A percentile compares a stretch with the other conserved stretches of the same genome.
phyloP scores from a whole-genome alignment of 2,797 vertebrate genomes.

The Ataeniobius toweri region DNA sequence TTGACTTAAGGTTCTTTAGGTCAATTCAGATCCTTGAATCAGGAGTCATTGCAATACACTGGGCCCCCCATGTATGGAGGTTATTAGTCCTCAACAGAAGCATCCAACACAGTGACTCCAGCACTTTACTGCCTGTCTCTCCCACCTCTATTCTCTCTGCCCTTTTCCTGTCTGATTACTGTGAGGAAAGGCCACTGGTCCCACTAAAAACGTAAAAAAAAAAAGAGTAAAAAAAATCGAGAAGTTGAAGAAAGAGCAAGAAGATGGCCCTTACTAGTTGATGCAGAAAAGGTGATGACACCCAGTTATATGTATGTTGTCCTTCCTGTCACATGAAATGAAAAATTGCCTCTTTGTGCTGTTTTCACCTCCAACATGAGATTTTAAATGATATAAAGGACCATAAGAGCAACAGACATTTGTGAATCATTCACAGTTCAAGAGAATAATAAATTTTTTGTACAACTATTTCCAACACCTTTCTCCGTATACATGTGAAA shows the following conservation, averaged over 20 bases:
- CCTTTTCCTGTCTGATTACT: background rate
- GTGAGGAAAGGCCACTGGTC: background rate
- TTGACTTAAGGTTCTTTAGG: background rate
- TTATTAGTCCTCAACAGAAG: background rate
- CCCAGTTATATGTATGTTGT: background rate
- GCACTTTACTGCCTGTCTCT: background rate
- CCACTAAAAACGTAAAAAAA: background rate
- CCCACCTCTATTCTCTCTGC: background rate
- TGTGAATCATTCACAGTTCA: background rate
- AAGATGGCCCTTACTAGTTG: background rate
- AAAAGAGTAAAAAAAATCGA: background rate
- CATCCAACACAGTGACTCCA: background rate
- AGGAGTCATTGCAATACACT: background rate
- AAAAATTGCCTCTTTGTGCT: background rate
- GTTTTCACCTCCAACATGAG: background rate
- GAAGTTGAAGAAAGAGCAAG: background rate
- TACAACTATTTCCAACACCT: too few species aligned
- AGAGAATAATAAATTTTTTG: too few species aligned
- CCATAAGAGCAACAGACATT: too few species aligned
- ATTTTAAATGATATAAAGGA: background rate
- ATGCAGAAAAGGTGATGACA: too few species aligned
- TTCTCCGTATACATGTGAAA: background rate
- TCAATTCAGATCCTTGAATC: background rate
- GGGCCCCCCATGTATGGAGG: background rate
- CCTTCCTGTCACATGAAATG: background rate